phyloP scores from a whole-genome alignment of 2,888 invertebrate species.

The Leptinotarsa haldemani region DNA sequence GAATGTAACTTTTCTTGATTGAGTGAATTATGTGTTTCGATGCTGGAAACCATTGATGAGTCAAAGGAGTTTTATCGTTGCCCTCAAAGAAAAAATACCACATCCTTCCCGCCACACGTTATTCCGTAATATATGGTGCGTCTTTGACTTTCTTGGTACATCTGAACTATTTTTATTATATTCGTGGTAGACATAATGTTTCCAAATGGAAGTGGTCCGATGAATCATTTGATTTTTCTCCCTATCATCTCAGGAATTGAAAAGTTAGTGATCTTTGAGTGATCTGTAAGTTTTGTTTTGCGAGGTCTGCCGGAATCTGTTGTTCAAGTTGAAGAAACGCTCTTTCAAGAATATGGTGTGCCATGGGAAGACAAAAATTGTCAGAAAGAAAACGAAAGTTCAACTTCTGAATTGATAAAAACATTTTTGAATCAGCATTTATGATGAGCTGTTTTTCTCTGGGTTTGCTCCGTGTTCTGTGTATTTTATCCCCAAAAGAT shows the following conservation, averaged over 20 bases:
- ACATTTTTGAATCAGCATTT: too few species aligned
- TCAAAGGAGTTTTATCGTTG: background rate
- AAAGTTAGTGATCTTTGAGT: background rate
- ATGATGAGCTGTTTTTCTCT: too few species aligned
- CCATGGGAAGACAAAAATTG: too few species aligned
- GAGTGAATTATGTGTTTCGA: background rate
- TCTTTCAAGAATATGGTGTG: too few species aligned
- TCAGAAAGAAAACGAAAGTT: too few species aligned
- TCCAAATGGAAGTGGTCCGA: background rate
- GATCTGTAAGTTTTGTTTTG: too few species aligned
- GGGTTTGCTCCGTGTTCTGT: too few species aligned
- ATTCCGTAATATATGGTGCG: background rate
- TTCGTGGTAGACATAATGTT: background rate
- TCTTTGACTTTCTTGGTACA: background rate
- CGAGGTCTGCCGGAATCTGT: too few species aligned
- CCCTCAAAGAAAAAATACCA: background rate
- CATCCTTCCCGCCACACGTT: constrained; percentile 3
- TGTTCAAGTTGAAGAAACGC: too few species aligned
- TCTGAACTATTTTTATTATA: background rate
- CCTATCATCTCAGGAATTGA: background rate
- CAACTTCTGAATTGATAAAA: too few species aligned
- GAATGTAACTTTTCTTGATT: background rate
- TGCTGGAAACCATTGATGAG: background rate
- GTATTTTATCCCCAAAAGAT: too few species aligned
- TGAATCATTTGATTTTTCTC: background rate